Evolutionary conservation across 2,113 vertebrate genomes (phyloP).

Genomic region (Pterocles orientalis): DNA sequence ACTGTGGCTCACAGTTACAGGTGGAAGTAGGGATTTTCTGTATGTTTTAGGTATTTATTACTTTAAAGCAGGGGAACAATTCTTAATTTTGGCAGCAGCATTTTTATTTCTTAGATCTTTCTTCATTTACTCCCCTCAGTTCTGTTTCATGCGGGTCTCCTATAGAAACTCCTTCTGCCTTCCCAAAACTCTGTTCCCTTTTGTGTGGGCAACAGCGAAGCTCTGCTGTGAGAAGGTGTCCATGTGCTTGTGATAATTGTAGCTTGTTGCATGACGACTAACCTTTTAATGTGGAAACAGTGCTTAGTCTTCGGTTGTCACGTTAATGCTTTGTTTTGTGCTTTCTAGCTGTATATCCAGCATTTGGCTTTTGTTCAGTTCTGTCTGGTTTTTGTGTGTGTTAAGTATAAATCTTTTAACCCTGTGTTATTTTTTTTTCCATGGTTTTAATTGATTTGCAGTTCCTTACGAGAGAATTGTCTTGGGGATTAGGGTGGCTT

Average conservation of each 20-base stretch:
- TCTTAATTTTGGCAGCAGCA: not conserved
- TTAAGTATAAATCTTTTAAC: conserved; percentile 64
- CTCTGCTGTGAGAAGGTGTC: not conserved
- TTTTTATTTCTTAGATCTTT: not conserved
- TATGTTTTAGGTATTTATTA: not conserved
- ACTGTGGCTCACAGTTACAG: not conserved
- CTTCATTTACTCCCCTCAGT: not conserved
- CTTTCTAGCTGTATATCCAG: conserved; percentile 55
- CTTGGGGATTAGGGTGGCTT: conserved; percentile 49
- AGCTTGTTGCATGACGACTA: conserved; percentile 62
- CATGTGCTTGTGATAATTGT: conserved; percentile 4
- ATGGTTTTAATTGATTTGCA: conserved; percentile 62
- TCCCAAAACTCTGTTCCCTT: conserved; percentile 33
- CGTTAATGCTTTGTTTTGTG: conserved; percentile 67
- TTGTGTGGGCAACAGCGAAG: conserved; percentile 29
- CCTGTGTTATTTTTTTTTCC: conserved; percentile 11
- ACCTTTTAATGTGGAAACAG: conserved; percentile 49
- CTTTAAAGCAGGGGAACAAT: not conserved
- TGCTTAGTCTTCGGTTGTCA: conserved; percentile 39
- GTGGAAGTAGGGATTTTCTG: not conserved
- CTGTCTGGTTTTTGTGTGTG: conserved; percentile 48
- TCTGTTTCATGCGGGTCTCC: not conserved
- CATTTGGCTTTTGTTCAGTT: conserved; percentile 55
- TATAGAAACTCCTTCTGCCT: conserved; percentile 15
- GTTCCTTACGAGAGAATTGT: conserved; percentile 39